Evolutionary conservation across 2,797 vertebrate genomes (phyloP).

Genomic region (Cetoscarus ocellatus): DNA sequence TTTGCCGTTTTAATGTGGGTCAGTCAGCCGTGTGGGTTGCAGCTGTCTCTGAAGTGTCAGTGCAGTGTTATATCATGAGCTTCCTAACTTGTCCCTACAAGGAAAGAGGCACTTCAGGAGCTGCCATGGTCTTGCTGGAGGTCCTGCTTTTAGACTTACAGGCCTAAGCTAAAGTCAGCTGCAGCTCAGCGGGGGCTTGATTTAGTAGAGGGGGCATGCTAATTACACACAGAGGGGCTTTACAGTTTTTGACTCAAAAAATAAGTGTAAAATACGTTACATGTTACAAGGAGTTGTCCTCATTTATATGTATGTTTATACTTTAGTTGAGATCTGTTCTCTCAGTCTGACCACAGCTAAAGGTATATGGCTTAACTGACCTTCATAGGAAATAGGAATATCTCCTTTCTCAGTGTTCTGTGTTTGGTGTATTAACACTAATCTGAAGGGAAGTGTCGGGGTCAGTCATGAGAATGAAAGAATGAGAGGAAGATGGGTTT

Average conservation of each 20-base stretch:
- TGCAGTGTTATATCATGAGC: slow-evolving; percentile 71
- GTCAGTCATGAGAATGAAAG: too few relatives aligned
- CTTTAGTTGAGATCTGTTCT: background rate
- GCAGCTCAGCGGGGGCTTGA: slow-evolving; percentile 34
- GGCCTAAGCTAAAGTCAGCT: slow-evolving; percentile 63
- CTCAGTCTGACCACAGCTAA: too few relatives aligned
- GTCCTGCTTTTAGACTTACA: slow-evolving; percentile 75
- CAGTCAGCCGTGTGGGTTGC: slow-evolving; percentile 75
- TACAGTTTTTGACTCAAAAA: slow-evolving; percentile 1
- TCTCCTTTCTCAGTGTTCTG: too few relatives aligned
- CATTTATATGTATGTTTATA: background rate
- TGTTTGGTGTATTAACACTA: too few relatives aligned
- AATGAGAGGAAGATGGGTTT: too few relatives aligned
- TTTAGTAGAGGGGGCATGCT: slow-evolving; percentile 40
- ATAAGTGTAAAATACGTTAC: too few relatives aligned
- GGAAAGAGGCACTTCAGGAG: slow-evolving; percentile 76
- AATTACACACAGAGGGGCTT: slow-evolving; percentile 18
- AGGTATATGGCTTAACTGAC: too few relatives aligned
- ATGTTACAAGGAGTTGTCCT: background rate
- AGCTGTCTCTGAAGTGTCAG: slow-evolving; percentile 83
- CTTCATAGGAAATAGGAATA: too few relatives aligned
- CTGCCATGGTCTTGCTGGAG: slow-evolving; percentile 57
- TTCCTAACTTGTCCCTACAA: slow-evolving; percentile 82
- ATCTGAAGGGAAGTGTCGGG: too few relatives aligned
- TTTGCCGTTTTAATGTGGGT: slow-evolving; percentile 67